phyloP scores from a whole-genome alignment of 2,797 vertebrate species.

The Nasua narica region DNA sequence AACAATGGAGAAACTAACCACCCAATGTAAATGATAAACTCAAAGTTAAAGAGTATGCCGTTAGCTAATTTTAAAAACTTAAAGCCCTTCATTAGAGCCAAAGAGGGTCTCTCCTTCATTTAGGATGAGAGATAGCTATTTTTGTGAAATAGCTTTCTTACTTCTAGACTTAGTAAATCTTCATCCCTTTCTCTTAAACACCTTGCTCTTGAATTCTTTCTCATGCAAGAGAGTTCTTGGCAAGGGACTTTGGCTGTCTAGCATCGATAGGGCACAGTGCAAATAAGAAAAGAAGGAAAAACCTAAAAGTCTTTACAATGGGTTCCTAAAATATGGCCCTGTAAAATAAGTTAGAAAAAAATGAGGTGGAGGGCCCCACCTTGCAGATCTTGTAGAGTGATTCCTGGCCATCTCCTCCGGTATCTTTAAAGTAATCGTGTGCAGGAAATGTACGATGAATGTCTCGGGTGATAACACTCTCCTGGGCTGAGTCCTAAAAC shows the following conservation, averaged over 20 bases:
- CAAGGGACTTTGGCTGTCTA: neutral
- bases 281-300: constrained; percentile 44
- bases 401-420: constrained; percentile 96
- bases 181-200: neutral
- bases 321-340: neutral
- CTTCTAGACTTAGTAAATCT: neutral
- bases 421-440: constrained; percentile 98
- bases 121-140: neutral
- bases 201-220: neutral
- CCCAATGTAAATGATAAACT: neutral
- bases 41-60: neutral
- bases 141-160: neutral
- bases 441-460: constrained; percentile 98
- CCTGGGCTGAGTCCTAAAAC: constrained; percentile 93
- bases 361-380: constrained; percentile 81
- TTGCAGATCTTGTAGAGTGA: constrained; percentile 99
- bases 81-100: neutral
- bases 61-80: neutral
- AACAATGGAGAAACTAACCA: neutral
- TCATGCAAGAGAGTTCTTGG: neutral
- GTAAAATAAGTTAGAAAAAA: neutral
- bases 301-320: neutral
- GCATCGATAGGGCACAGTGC: neutral
- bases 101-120: neutral
- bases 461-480: constrained; percentile 95